Evolutionary conservation across 2,888 invertebrate species (phyloP), one percentile per base, ranked within the genome.

Genomic region (Idaea dimidiata): DNA sequence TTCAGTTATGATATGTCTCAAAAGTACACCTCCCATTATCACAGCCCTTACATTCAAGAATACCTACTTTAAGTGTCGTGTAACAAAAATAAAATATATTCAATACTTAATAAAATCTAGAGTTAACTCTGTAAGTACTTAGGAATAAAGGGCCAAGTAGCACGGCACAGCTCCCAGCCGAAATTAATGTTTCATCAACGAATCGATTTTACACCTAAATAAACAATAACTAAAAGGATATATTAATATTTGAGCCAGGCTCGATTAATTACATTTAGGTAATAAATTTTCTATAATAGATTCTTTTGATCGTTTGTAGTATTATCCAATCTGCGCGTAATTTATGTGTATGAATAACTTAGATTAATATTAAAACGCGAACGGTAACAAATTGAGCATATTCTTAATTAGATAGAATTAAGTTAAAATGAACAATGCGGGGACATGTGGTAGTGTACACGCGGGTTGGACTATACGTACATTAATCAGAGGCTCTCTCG

Each of bases 1-100:
- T 71, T 71, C 70, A 43, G 68, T 71, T 77, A 76, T 80, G 86
- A 88, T 86, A 84, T 86, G 84, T 81, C 80, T 74, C 75, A 76
- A 79, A 81, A 81, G 82, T 84, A 85, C 80, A 81, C 79, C 83
- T 77, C 81, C 81, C 79, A 84, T 79, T 86, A 89, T 91, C 90
- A 91, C 90, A 91, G 90, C 90, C 90, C 87, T 80, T 82, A 81
- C 76, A 83, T 82, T 82, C 61, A 43, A 43, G 17, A 58, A 32
- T 63, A 54, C 24, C 24, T 24, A 24, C n/a, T 59, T 58, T 55
- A 58, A 31, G 53, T 57, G 57, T 54, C 10, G 18, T n/a, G 3
- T 16, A 10, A 60, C 43, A 54, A 32, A 59, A 59, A 63, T 17
- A 16, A 24, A 55, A 14, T 58, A 17, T 43, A 54, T n/a, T 59